phyloP scores from a whole-genome alignment of 2,797 vertebrate species.

The Cottoperca gobio region DNA sequence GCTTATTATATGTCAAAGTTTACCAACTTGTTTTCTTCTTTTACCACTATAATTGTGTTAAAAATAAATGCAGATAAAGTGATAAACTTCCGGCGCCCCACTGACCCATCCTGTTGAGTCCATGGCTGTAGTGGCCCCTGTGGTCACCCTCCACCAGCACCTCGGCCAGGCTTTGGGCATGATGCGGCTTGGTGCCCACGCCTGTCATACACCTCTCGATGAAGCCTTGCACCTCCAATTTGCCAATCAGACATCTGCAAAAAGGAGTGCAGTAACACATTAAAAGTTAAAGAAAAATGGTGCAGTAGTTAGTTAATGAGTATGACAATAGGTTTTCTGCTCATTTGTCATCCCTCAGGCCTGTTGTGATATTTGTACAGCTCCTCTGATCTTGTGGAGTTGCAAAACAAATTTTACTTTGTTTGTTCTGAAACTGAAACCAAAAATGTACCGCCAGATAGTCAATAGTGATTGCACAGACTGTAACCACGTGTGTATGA shows the following conservation, averaged over 20 bases:
- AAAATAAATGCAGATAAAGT: not conserved
- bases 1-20: not conserved
- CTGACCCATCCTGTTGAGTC: constrained; percentile 86
- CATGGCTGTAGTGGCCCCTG: constrained; percentile 87
- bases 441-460: not conserved
- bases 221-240: constrained; percentile 78
- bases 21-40: not conserved
- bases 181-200: constrained; percentile 78
- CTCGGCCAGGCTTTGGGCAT: constrained; percentile 82
- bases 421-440: not conserved
- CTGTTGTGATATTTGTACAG: not conserved
- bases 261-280: not conserved
- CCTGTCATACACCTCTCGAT: constrained; percentile 82
- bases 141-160: constrained; percentile 85
- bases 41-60: not conserved
- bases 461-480: not conserved
- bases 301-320: not conserved
- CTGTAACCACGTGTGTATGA: not conserved
- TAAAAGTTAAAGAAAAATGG: not conserved
- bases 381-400: not conserved
- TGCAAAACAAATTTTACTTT: not conserved
- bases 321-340: not conserved
- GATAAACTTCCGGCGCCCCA: not conserved
- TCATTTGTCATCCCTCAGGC: not conserved
- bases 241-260: constrained; percentile 80